Evolutionary conservation across 2,888 invertebrate species (phyloP).

Genomic region (Macrophya alboannulata): DNA sequence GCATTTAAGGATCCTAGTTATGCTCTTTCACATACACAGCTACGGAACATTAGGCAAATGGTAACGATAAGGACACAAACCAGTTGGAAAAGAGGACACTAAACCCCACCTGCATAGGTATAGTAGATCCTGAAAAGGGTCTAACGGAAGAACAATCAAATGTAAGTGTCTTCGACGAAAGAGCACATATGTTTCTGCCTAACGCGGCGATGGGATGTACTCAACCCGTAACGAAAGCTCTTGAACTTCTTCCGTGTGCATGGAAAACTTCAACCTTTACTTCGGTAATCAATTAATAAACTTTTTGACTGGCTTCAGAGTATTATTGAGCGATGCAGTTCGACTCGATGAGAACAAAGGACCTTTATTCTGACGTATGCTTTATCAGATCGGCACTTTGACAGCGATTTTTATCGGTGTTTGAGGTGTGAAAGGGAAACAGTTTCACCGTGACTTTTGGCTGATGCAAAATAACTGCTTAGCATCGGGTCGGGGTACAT

Average conservation of each 20-base stretch:
- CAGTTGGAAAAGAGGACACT: background rate
- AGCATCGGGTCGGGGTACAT: background rate
- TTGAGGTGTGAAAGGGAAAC: background rate
- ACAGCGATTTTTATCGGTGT: background rate
- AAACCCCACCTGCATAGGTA: background rate
- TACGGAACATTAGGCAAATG: background rate
- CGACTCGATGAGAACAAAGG: background rate
- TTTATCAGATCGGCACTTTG: background rate
- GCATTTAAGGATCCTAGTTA: constrained; percentile 16
- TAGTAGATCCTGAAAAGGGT: background rate
- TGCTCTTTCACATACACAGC: background rate
- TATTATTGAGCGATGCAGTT: constrained; percentile 10
- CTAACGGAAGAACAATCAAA: constrained; percentile 12
- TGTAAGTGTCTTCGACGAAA: background rate
- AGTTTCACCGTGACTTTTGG: background rate
- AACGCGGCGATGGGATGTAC: background rate
- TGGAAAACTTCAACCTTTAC: background rate
- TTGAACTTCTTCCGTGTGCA: background rate
- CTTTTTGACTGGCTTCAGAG: too few species aligned
- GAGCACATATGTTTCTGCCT: background rate
- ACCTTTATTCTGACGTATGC: background rate
- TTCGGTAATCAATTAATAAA: background rate
- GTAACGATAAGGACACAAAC: background rate
- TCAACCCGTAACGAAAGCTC: background rate
- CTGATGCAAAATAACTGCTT: background rate